Evolutionary conservation across 2,888 invertebrate species (phyloP).

Genomic region (Orchesella flavescens): DNA sequence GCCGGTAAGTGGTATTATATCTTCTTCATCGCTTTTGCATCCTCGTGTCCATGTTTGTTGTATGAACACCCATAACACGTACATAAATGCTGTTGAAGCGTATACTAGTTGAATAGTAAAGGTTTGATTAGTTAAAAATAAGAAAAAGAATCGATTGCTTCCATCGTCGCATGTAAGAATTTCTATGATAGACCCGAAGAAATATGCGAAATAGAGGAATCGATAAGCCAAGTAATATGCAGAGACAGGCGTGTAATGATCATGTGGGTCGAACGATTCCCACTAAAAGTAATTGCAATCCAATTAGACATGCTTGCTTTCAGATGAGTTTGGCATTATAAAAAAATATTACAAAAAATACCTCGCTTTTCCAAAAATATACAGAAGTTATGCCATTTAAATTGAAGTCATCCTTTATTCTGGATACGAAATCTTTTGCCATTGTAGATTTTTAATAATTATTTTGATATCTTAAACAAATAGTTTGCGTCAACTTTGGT

Average conservation of each 20-base stretch:
- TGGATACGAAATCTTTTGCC: background rate
- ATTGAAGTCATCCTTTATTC: slow-evolving; percentile 46
- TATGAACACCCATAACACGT: slow-evolving; percentile 34
- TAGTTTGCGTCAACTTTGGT: background rate
- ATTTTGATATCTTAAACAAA: background rate
- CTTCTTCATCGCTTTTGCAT: background rate
- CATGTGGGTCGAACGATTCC: slow-evolving; percentile 63
- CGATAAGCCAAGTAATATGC: slow-evolving; percentile 37
- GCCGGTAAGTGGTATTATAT: background rate
- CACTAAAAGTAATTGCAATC: slow-evolving; percentile 50
- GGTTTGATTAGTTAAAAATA: slow-evolving; percentile 64
- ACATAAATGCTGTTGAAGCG: slow-evolving; percentile 46
- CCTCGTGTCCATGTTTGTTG: background rate
- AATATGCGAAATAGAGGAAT: slow-evolving; percentile 50
- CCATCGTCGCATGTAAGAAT: slow-evolving; percentile 27
- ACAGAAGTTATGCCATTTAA: slow-evolving; percentile 49
- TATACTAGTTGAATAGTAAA: slow-evolving; percentile 61
- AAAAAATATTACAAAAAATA: slow-evolving; percentile 9
- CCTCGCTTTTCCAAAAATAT: slow-evolving; percentile 69
- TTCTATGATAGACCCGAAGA: slow-evolving; percentile 36
- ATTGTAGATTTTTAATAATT: background rate
- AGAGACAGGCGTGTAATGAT: slow-evolving; percentile 27
- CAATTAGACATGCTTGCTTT: background rate
- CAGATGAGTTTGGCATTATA: background rate
- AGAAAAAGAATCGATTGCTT: slow-evolving; percentile 40